These are phyloP conservation scores for Chrysolina americana DNA, from an alignment of 2,888 invertebrate species.

Conservation along the genomic window DNA sequence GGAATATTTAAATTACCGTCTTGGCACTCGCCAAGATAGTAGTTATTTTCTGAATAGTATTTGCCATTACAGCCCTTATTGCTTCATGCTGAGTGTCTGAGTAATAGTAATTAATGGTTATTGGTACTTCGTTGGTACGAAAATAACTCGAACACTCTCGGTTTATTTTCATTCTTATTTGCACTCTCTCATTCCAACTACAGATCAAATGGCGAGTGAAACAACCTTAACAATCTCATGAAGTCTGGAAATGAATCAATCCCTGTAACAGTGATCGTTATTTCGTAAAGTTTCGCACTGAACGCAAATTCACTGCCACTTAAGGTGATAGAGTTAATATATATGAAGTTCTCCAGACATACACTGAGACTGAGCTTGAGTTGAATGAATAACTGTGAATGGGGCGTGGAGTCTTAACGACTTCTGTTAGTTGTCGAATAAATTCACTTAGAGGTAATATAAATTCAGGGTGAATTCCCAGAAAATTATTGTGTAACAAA, in stretches of 20 bases:
- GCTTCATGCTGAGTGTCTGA: too few relatives aligned
- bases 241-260: not conserved
- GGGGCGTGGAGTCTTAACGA: conserved; percentile 8
- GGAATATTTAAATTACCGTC: too few relatives aligned
- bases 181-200: too few relatives aligned
- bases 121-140: too few relatives aligned
- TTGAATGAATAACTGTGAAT: conserved; percentile 19
- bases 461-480: too few relatives aligned
- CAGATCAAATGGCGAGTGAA: not conserved
- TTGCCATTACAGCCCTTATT: too few relatives aligned
- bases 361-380: conserved; percentile 12
- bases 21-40: too few relatives aligned
- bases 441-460: not conserved
- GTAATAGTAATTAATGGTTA: too few relatives aligned
- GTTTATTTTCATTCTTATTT: too few relatives aligned
- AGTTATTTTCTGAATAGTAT: too few relatives aligned
- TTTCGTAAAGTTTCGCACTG: not conserved
- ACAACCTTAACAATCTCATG: not conserved
- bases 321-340: conserved; percentile 11
- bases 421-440: not conserved
- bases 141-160: too few relatives aligned
- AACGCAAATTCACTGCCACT: conserved; percentile 3
- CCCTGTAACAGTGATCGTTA: not conserved
- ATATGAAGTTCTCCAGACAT: conserved; percentile 6
- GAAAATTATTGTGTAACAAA: too few relatives aligned